A percentile compares a stretch with the other conserved stretches of the same genome.
phyloP scores from a whole-genome alignment of 92 coral and sea anemone species.

The Anthopleura xanthogrammica region DNA sequence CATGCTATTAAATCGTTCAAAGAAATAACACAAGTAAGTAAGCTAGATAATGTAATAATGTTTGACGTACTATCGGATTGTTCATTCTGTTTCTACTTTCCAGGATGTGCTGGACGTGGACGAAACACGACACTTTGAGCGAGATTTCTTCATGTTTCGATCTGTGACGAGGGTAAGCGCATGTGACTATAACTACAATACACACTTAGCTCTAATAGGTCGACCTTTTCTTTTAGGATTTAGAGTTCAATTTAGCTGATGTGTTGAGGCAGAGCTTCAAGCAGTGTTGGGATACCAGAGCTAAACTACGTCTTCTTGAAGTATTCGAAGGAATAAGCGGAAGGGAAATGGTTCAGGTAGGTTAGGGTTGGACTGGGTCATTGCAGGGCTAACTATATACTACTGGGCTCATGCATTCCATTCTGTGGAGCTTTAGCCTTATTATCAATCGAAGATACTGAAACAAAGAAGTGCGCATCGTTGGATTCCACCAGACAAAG shows the following conservation, averaged over 20 bases:
- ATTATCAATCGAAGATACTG: too few species aligned
- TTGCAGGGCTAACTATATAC: too few species aligned
- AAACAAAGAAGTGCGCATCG: too few species aligned
- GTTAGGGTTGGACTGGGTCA: too few species aligned
- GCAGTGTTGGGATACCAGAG: conserved; percentile 98
- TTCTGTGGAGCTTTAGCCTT: too few species aligned
- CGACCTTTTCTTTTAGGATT: conserved; percentile 41
- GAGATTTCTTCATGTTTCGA: conserved; percentile 92
- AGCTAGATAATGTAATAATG: not conserved
- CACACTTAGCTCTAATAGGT: too few species aligned
- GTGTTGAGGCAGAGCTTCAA: conserved; percentile 94
- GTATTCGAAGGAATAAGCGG: conserved; percentile 99
- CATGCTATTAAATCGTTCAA: conserved; percentile 82
- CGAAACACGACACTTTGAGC: conserved; percentile 90
- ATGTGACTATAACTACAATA: not conserved
- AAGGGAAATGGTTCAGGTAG: conserved; percentile 89
- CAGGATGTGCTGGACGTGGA: conserved; percentile 91
- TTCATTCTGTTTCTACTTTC: not conserved
- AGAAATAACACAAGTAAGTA: conserved; percentile 79
- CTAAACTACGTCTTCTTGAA: conserved; percentile 89
- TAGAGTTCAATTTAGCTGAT: conserved; percentile 90
- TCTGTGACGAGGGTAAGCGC: conserved; percentile 91
- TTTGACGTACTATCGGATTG: not conserved
- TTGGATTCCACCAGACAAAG: too few species aligned
- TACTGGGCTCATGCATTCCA: too few species aligned